Evolutionary conservation across 2,888 invertebrate genomes (phyloP), one percentile per base, ranked within the genome.

Genomic region (Drosophila emarginata): DNA sequence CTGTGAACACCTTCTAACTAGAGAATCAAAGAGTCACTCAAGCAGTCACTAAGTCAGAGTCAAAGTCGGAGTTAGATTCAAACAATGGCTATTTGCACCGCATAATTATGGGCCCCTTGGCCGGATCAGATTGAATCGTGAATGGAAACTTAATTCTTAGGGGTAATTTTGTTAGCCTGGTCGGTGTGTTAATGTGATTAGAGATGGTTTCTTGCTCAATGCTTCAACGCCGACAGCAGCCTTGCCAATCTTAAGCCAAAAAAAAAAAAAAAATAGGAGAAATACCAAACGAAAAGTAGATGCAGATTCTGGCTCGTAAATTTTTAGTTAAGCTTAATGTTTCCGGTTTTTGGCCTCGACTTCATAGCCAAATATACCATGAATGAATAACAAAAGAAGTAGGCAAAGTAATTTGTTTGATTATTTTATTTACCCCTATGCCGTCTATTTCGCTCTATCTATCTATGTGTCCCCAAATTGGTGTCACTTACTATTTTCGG

Each of bases 121-220:
- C 45, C 56, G 56, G 36, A 36, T 32, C 56, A 18, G 61, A 65
- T 28, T 36, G 56, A n/a, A 36, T 32, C 56, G 36, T 56, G 67
- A 57, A 77, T 45, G 64, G 65, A 67, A 70, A 78, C 59, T 77
- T 74, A 11, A 66, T 74, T 81, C 85, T 65, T 65, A 73, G 77
- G 64, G 59, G 71, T 71, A 66, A 53, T 72, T 82, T 81, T 80
- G 80, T 85, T 85, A 80, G 80, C 74, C 80, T 77, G 66, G 80
- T 73, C 83, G 79, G 69, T 79, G 82, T 85, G 86, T 67, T 82
- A 82, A 82, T 78, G 87, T 83, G 82, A 86, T 86, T 86, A 78
- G 84, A 75, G 75, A 65, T 56, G 32, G 70, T 84, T 80, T 82
- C 79, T 82, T 87, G 84, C 87, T 69, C 59, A 79, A 85, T 78